These are phyloP conservation scores for Colossoma macropomum DNA, from an alignment of 2,113 vertebrate genomes.

Conservation along the genomic window DNA sequence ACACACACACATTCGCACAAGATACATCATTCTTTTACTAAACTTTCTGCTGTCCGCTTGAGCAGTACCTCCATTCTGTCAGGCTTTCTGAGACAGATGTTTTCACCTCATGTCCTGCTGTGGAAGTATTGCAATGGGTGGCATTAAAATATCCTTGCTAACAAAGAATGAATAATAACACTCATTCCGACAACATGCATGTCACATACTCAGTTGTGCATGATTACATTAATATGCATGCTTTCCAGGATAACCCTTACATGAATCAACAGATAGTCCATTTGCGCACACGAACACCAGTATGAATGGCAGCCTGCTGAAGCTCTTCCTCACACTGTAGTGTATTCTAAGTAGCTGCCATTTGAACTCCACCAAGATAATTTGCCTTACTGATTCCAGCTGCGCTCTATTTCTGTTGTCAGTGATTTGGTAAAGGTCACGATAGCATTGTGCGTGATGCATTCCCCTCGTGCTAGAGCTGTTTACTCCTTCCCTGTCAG, in stretches of 20 bases:
- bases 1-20: constrained; percentile 33
- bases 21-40: constrained; percentile 25
- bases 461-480: constrained; percentile 73
- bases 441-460: constrained; percentile 50
- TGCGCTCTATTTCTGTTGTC: constrained; percentile 68
- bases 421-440: constrained; percentile 77
- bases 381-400: constrained; percentile 77
- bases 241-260: constrained; percentile 19
- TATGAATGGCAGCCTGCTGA: constrained; percentile 21
- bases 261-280: not conserved
- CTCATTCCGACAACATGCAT: constrained; percentile 17
- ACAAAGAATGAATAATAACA: constrained; percentile 16
- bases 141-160: not conserved
- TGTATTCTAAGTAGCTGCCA: constrained; percentile 75
- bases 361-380: constrained; percentile 71
- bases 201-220: constrained; percentile 19
- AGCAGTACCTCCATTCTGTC: constrained; percentile 20
- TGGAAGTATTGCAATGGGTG: not conserved
- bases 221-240: constrained; percentile 41
- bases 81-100: constrained; percentile 11
- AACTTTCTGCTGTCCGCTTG: constrained; percentile 10
- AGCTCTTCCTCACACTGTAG: constrained; percentile 36
- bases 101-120: constrained; percentile 2
- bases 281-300: not conserved
- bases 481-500: constrained; percentile 78